Evolutionary conservation across 2,113 vertebrate genomes (phyloP).

Genomic region (Lasiurus cinereus): DNA sequence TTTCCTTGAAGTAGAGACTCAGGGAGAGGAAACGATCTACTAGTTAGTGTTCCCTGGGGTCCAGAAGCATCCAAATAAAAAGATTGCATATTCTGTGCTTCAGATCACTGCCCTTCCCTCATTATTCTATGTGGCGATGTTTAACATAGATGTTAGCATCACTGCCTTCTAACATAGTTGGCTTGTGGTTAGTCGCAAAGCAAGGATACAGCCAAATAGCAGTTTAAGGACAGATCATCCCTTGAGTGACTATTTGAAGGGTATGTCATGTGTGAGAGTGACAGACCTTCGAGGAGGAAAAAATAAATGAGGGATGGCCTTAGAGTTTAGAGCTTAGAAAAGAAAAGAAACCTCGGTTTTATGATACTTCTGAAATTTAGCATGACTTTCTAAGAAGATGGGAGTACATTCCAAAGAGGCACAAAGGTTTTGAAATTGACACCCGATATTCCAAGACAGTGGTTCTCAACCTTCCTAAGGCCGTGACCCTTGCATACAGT

Average conservation of each 20-base stretch:
- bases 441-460: not conserved
- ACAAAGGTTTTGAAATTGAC: not conserved
- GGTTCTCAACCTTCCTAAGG: no score
- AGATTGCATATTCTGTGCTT: not conserved
- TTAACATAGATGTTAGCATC: not conserved
- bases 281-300: not conserved
- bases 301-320: not conserved
- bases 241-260: not conserved
- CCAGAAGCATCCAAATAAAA: not conserved
- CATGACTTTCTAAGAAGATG: not conserved
- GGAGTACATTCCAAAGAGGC: not conserved
- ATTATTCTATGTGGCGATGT: not conserved
- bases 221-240: not conserved
- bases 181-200: not conserved
- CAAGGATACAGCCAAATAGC: not conserved
- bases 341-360: not conserved
- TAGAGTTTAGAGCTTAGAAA: constrained; percentile 32
- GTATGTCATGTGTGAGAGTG: not conserved
- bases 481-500: no score
- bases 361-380: not conserved
- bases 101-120: fast-evolving
- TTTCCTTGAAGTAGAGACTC: not conserved
- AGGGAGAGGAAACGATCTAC: not conserved
- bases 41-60: not conserved
- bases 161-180: not conserved